These are phyloP conservation scores for Sebastes steindachneri DNA, from an alignment of 2,797 vertebrate genomes.

Conservation along the genomic window DNA sequence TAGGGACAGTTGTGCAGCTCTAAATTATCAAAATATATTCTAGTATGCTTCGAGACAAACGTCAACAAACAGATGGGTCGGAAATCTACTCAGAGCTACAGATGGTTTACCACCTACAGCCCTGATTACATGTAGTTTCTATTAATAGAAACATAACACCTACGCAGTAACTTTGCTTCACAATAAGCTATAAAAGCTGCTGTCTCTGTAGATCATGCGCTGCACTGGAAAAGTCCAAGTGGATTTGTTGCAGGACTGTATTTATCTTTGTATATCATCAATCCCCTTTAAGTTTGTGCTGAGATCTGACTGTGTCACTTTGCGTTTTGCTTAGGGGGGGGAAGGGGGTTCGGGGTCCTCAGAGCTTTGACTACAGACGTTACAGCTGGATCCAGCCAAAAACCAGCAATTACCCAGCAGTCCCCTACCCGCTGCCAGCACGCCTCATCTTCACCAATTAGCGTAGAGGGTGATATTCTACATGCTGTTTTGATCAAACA, in stretches of 20 bases:
- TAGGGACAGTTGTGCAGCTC: neutral
- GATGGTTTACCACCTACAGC: conserved; percentile 50
- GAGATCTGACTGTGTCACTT: conserved; percentile 43
- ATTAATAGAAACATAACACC: conserved; percentile 57
- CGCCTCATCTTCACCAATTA: conserved; percentile 79
- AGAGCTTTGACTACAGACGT: conserved; percentile 41
- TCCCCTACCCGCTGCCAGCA: conserved; percentile 49
- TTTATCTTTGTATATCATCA: conserved; percentile 34
- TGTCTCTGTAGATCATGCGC: neutral
- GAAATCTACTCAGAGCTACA: conserved; percentile 37
- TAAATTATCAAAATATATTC: conserved; percentile 21
- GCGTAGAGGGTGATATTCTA: conserved; percentile 53
- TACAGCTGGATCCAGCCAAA: conserved; percentile 59
- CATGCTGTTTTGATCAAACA: conserved; percentile 75
- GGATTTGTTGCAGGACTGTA: conserved; percentile 22
- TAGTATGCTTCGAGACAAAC: conserved; percentile 12
- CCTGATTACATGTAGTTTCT: conserved; percentile 56
- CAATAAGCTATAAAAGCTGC: conserved; percentile 35
- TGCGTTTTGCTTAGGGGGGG: neutral
- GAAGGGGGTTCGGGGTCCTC: conserved; percentile 2
- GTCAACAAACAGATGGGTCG: conserved; percentile 35
- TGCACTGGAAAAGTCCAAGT: neutral
- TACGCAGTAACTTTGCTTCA: conserved; percentile 47
- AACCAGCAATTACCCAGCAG: conserved; percentile 73
- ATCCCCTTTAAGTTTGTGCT: conserved; percentile 24